Evolutionary conservation across 2,888 invertebrate species (phyloP).

Genomic region (Pheosia tremula): DNA sequence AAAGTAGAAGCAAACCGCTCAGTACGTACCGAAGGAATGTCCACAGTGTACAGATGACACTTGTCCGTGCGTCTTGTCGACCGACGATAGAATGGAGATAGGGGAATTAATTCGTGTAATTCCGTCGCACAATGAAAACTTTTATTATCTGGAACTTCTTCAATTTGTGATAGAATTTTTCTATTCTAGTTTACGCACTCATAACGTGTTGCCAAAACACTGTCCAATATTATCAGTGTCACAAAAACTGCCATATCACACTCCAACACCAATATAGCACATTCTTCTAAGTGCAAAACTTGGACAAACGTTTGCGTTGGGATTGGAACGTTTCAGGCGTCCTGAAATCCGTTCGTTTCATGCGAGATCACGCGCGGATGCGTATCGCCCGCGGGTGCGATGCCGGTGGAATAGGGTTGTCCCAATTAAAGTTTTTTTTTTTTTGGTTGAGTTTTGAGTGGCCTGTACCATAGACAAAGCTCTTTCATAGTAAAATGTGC

Average conservation of each 20-base stretch:
- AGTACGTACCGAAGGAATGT: too few relatives aligned
- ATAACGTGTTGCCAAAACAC: slow-evolving; percentile 11
- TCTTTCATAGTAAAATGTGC: too few relatives aligned
- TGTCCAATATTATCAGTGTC: slow-evolving; percentile 14
- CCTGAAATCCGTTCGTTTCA: slow-evolving; percentile 66
- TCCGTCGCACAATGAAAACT: too few relatives aligned
- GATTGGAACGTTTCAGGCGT: slow-evolving; percentile 63
- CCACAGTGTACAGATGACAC: too few relatives aligned
- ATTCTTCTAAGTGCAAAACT: slow-evolving; percentile 70
- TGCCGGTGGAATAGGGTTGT: slow-evolving; percentile 30
- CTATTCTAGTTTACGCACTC: neutral
- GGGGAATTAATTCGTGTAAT: too few relatives aligned
- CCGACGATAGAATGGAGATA: too few relatives aligned
- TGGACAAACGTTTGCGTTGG: slow-evolving; percentile 70
- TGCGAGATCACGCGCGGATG: slow-evolving; percentile 73
- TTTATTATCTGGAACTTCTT: too few relatives aligned
- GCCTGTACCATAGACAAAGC: neutral
- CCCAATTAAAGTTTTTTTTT: slow-evolving; percentile 10
- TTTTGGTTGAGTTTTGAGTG: neutral
- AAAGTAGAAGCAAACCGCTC: too few relatives aligned
- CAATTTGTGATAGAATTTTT: too few relatives aligned
- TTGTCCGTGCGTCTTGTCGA: too few relatives aligned
- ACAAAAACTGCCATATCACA: slow-evolving; percentile 15
- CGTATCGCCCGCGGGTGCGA: slow-evolving; percentile 56
- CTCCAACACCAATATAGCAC: slow-evolving; percentile 59